Conservation (phyloP, 92 coral and sea anemone genomes). For the Muricea muricata region DNA sequence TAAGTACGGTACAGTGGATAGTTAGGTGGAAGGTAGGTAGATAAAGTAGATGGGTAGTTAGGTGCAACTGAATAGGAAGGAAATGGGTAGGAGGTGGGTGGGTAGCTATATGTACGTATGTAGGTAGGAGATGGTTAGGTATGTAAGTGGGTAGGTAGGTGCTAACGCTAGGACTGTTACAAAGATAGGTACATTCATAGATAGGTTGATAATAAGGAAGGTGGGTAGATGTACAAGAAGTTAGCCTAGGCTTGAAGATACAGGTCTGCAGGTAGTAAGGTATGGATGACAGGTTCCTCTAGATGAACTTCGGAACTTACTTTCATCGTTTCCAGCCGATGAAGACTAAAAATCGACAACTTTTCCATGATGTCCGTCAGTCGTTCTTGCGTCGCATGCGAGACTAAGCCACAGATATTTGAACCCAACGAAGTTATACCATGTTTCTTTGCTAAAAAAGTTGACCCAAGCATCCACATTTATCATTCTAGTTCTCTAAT, state of each 20-base stretch:
- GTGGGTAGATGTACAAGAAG: background rate
- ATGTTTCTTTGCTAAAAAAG: slow-evolving; percentile 76
- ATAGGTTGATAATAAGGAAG: background rate
- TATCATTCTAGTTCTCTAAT: too few species aligned
- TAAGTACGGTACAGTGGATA: too few species aligned
- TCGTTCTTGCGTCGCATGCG: slow-evolving; percentile 97
- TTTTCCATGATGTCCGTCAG: slow-evolving; percentile 84
- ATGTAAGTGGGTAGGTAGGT: background rate
- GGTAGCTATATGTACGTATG: background rate
- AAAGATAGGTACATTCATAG: background rate
- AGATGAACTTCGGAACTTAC: slow-evolving; percentile 46
- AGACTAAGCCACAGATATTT: slow-evolving; percentile 84
- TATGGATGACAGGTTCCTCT: background rate
- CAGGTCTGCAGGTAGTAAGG: background rate
- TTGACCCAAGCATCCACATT: background rate
- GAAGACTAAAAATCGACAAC: slow-evolving; percentile 88
- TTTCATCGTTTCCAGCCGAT: slow-evolving; percentile 93
- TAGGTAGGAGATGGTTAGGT: too few species aligned
- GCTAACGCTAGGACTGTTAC: too few species aligned
- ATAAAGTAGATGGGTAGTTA: background rate
- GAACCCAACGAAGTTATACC: slow-evolving; percentile 76
- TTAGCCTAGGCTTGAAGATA: background rate
- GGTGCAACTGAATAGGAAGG: background rate
- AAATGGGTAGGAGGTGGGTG: too few species aligned
- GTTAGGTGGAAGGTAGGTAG: background rate